Evolutionary conservation across 2,797 vertebrate species (phyloP), one percentile per base, ranked within the genome.

Genomic region (Arnoldichthys spilopterus): DNA sequence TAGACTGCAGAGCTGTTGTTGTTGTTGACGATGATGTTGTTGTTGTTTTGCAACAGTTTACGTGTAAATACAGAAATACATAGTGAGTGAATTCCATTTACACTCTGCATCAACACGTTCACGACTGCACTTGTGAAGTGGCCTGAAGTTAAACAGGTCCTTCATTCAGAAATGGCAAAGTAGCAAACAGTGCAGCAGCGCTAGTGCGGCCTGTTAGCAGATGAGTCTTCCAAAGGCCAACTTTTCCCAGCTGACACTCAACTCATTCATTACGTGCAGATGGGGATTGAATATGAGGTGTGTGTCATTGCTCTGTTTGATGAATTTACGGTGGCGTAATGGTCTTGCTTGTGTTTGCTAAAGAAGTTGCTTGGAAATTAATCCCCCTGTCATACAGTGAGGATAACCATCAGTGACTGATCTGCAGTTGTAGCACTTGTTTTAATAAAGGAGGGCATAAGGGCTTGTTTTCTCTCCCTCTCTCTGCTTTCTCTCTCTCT

Each of bases 361-460:
- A 69, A 9, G 63, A 67, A 56, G 78, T 69, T 86, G 71, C 67
- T 66, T 70, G 28, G 61, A 77, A 68, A 68, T 81, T 15, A 69
- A 79, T 30, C 76, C 34, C 22, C 6, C 34, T 76, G 28, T 32
- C 66, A 9, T 69, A 22, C 61, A 69, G 56, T 53, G 61, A 53
- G 40, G 11, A 47, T 40, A 67, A 49, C 34, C 43, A 32, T 6
- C 28, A 49, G 28, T 9, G 61, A 72, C 82, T 78, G 45, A 9
- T 45, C 56, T 73, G 59, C 40, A 73, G 59, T 49, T 24, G 37
- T 72, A 67, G 71, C 67, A 64, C 47, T 22, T 77, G 34, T 62
- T 71, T 62, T 54, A 72, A 63, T 24, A 40, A 18, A 54, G 64
- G 51, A 30, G 76, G 49, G 26, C 58, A 56, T 49, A 6, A 1